phyloP scores from a whole-genome alignment of 2,888 invertebrate genomes.

The Brachynemurus nebulosus region DNA sequence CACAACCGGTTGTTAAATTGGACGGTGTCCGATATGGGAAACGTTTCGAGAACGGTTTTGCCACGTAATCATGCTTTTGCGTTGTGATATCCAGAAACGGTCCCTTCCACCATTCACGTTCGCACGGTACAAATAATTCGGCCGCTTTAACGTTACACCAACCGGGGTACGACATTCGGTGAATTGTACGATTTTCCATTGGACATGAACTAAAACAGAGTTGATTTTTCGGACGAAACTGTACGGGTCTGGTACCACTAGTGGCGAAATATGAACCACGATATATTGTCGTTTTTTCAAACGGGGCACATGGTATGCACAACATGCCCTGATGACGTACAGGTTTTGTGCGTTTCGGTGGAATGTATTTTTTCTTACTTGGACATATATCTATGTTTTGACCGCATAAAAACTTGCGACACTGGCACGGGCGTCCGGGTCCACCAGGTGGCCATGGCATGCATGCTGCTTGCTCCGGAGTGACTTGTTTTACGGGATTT shows the following conservation, averaged over 20 bases:
- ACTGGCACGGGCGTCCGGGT: background rate
- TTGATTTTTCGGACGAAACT: constrained; percentile 28
- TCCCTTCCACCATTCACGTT: constrained; percentile 46
- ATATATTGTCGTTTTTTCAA: constrained; percentile 42
- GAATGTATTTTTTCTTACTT: constrained; percentile 32
- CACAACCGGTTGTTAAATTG: constrained; percentile 28
- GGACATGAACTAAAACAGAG: constrained; percentile 32
- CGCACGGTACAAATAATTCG: constrained; percentile 41
- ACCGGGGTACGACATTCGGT: constrained; percentile 40
- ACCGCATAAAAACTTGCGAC: background rate
- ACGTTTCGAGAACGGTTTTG: constrained; percentile 41
- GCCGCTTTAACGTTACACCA: constrained; percentile 40
- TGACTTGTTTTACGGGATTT: background rate
- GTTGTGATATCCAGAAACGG: constrained; percentile 63
- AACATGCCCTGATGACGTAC: constrained; percentile 36
- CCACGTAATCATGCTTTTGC: constrained; percentile 56
- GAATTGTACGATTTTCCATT: constrained; percentile 37
- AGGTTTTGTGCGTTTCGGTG: constrained; percentile 41
- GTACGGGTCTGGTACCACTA: constrained; percentile 26
- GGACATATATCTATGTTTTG: background rate
- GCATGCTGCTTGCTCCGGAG: background rate
- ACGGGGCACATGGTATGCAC: background rate
- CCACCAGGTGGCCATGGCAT: background rate
- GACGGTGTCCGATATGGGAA: constrained; percentile 25
- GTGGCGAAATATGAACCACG: constrained; percentile 46